Percentiles rank a stretch among this genome's conserved stretches.
These are phyloP conservation scores for Brachyptera putata DNA, from an alignment of 2,888 invertebrate species.

Conservation along the genomic window DNA sequence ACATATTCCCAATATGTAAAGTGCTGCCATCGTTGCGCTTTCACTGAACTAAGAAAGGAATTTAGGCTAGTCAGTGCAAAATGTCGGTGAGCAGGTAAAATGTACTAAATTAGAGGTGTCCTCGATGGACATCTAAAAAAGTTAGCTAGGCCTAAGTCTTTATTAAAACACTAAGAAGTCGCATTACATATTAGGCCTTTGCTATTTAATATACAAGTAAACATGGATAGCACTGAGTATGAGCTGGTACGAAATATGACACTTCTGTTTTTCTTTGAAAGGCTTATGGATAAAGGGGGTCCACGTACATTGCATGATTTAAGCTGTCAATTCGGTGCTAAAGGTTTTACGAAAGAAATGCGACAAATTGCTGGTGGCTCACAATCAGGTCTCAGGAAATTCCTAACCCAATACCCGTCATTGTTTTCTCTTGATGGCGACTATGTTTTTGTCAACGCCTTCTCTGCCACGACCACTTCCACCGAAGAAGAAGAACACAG, in stretches of 20 bases:
- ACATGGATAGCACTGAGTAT: constrained; percentile 91
- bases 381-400: constrained; percentile 94
- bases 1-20: no score
- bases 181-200: no score
- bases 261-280: constrained; percentile 96
- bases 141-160: no score
- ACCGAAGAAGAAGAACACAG: constrained; percentile 52
- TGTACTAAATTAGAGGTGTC: constrained; percentile 30
- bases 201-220: no score
- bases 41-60: no score
- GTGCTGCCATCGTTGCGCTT: no score
- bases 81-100: constrained; percentile 30
- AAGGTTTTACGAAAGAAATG: constrained; percentile 99
- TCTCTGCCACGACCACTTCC: constrained; percentile 59
- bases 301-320: constrained; percentile 95
- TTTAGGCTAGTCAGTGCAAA: no score
- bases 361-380: constrained; percentile 92
- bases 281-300: constrained; percentile 93
- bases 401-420: constrained; percentile 93
- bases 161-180: no score
- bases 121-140: constrained; percentile 31
- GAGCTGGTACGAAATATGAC: constrained; percentile 93
- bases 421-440: constrained; percentile 94
- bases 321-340: constrained; percentile 98
- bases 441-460: constrained; percentile 80